Base-by-base conservation (phyloP, 2,113 vertebrate species). In the Sapajus apella region DNA sequence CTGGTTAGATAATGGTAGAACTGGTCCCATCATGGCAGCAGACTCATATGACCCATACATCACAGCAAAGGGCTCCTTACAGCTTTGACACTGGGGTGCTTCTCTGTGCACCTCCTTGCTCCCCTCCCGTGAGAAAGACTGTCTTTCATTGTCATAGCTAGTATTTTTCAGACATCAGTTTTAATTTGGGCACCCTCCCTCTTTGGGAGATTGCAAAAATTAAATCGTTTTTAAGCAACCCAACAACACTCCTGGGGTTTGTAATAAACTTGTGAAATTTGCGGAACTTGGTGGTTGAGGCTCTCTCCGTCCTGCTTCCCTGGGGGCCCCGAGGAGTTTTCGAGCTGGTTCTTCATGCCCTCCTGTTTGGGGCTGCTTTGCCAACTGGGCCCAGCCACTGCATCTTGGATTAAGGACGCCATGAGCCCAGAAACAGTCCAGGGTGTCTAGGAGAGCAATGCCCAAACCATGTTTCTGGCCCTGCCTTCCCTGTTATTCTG, bases 211-310 rank as follows among this genome's bases (percentile, higher is more conserved):
- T 98, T 98, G 98, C 98, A 98, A 96, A 98, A 98, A 98, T 95
- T 97, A 98, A 97, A 96, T 98, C 98, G 98, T 98, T 98, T 98
- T 98, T 98, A 97, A 98, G 98, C 97, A 98, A 98, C 96, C 73
- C 21, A 93, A 93, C 96, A 96, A 52, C 95, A 30, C 84, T 98
- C 91, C 84, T 98, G 97, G 96, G 97, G 95, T 98, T 97, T 94
- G 97, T 91, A 91, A 92, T 84, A 23, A 94, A 32, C 97, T 98
- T 98, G 98, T 97, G 98, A 98, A 98, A 98, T 95, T 90, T 96
- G 81, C 90, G 94, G 98, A 98, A 98, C 97, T 97, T 95, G 96
- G 96, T 81, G 47, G 96, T 96, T 95, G 92, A 76, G 80, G 90
- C 81, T 95, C 85, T 64, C 82, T 89, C 27, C 2, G 16, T 75